Percentiles rank a stretch among this genome's conserved stretches.
These are phyloP conservation scores for Spisula solida DNA, from an alignment of 2,888 invertebrate species.

Conservation along the genomic window DNA sequence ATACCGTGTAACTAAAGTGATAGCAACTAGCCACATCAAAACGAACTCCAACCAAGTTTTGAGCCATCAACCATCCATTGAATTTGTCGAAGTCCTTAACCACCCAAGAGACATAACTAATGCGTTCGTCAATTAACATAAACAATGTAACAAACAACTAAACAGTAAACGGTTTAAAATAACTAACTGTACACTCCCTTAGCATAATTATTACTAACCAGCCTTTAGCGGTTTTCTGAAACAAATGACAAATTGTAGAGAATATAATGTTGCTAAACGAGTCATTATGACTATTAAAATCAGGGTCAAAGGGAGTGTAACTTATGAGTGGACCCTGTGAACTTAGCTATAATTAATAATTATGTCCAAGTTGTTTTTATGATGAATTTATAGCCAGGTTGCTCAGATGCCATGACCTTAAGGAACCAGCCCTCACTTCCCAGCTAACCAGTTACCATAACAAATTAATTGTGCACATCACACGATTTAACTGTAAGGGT, in stretches of 20 bases:
- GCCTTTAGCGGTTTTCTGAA: background rate
- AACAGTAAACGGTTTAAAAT: no score
- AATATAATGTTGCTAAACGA: background rate
- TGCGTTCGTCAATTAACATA: no score
- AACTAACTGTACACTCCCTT: no score
- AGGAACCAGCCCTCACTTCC: background rate
- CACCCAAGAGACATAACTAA: no score
- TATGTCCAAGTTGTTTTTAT: conserved; percentile 36
- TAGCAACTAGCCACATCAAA: no score
- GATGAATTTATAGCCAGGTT: conserved; percentile 3
- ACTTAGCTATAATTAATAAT: conserved; percentile 39
- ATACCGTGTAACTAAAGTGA: no score
- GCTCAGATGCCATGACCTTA: conserved; percentile 23
- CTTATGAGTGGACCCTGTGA: conserved; percentile 26
- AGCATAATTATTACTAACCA: no score
- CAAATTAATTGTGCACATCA: conserved; percentile 41
- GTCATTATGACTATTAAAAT: background rate
- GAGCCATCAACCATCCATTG: no score
- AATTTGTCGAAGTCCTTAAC: no score
- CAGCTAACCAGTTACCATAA: background rate
- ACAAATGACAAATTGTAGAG: background rate
- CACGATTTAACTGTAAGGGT: conserved; percentile 29
- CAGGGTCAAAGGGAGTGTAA: background rate
- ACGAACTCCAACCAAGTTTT: no score
- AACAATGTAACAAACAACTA: no score